Evolutionary conservation across 2,113 vertebrate species (phyloP).

Genomic region (Sorex fumeus): DNA sequence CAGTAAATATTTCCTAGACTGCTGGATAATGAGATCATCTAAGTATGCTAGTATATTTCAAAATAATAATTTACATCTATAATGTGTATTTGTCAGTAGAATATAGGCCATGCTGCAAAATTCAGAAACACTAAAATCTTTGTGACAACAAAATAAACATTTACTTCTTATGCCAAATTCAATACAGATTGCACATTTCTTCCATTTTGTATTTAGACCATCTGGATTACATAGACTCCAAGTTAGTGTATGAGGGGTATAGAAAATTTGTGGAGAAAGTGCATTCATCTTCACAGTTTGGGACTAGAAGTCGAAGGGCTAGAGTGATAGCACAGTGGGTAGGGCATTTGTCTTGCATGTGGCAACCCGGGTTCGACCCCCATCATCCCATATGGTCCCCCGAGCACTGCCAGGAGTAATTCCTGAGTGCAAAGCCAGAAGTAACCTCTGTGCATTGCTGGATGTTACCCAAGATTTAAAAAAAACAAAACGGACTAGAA

Average conservation of each 20-base stretch:
- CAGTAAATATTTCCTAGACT: not conserved
- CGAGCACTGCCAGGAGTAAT: too few species aligned
- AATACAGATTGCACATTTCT: not conserved
- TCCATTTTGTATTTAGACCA: not conserved
- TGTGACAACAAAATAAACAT: not conserved
- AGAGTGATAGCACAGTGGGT: too few species aligned
- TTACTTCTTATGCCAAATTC: not conserved
- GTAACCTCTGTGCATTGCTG: too few species aligned
- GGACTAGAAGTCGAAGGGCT: not conserved
- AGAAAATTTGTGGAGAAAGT: slow-evolving; percentile 5
- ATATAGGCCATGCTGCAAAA: not conserved
- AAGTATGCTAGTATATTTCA: not conserved
- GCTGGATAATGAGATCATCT: not conserved
- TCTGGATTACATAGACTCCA: not conserved
- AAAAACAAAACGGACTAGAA: too few species aligned
- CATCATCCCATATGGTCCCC: too few species aligned
- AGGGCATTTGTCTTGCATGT: too few species aligned
- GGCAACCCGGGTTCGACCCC: too few species aligned
- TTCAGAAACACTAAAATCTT: not conserved
- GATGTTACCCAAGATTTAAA: too few species aligned
- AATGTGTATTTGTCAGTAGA: not conserved
- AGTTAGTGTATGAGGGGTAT: not conserved
- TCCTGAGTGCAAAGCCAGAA: too few species aligned
- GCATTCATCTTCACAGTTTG: not conserved
- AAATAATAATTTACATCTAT: slow-evolving; percentile 8